A percentile compares a stretch with the other conserved stretches of the same genome.
These are phyloP conservation scores for Heteromormyrus szaboi DNA, from an alignment of 2,797 vertebrate species.

Conservation along the genomic window DNA sequence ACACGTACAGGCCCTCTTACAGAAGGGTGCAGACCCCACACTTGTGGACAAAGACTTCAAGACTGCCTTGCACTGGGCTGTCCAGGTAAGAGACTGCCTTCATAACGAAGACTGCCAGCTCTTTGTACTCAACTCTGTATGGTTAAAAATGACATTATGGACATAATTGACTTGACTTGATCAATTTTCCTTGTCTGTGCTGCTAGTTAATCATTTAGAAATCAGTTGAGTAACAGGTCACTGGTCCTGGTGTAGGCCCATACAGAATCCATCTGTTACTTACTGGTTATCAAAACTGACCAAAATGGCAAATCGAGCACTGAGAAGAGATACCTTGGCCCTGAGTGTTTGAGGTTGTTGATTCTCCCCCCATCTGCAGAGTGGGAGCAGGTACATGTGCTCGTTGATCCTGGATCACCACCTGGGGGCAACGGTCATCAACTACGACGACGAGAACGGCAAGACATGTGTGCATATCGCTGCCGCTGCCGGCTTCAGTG, in stretches of 20 bases:
- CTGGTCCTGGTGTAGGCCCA: neutral
- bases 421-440: slow-evolving; percentile 72
- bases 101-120: neutral
- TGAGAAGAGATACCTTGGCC: neutral
- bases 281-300: neutral
- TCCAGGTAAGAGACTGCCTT: slow-evolving; percentile 59
- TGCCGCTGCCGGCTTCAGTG: slow-evolving; percentile 74
- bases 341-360: neutral
- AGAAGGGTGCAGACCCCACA: slow-evolving; percentile 74
- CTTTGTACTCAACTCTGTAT: neutral
- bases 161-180: neutral
- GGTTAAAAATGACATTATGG: neutral
- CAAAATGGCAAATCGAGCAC: neutral
- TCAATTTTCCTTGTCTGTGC: neutral
- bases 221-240: neutral
- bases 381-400: slow-evolving; percentile 72
- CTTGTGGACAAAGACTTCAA: slow-evolving; percentile 83
- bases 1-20: slow-evolving; percentile 70
- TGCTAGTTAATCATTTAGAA: neutral
- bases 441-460: slow-evolving; percentile 77
- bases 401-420: slow-evolving; percentile 75
- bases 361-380: slow-evolving; percentile 48
- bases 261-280: neutral
- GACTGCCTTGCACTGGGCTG: slow-evolving; percentile 81
- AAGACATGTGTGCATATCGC: slow-evolving; percentile 80